A percentile compares a stretch with the other conserved stretches of the same genome.
Evolutionary conservation across 2,797 vertebrate genomes (phyloP).

Genomic region (Dendrocincla fuliginosa): DNA sequence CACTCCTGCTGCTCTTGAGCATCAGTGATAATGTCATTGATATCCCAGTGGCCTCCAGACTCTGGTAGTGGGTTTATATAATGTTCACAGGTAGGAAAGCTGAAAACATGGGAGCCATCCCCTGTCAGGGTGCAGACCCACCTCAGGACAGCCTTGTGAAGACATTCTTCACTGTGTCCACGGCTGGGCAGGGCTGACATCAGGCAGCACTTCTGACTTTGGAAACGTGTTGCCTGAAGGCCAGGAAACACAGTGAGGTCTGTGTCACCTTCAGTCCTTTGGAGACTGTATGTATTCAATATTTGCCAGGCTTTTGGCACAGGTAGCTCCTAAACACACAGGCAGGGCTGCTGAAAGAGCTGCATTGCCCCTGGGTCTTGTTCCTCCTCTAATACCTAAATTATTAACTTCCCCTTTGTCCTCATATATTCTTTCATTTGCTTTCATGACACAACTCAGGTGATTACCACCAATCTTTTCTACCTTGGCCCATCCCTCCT

Average conservation of each 20-base stretch:
- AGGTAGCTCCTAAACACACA: not conserved
- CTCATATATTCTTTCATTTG: not conserved
- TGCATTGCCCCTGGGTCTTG: not conserved
- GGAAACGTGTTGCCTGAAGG: not conserved
- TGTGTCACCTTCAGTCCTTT: not conserved
- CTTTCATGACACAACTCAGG: not conserved
- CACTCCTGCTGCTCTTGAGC: not conserved
- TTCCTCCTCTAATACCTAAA: not conserved
- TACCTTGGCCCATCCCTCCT: not conserved
- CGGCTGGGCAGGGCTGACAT: not conserved
- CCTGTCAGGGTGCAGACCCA: fast-evolving
- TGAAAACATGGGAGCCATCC: not conserved
- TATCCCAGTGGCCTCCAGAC: not conserved
- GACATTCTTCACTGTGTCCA: not conserved
- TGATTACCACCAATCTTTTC: not conserved
- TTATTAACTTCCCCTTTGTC: conserved; percentile 10
- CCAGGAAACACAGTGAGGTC: not conserved
- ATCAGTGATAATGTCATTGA: not conserved
- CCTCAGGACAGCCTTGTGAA: not conserved
- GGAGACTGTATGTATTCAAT: not conserved
- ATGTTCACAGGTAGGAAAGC: not conserved
- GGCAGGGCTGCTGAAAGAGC: not conserved
- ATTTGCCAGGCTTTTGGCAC: not conserved
- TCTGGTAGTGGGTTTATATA: not conserved
- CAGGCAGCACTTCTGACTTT: not conserved